Evolutionary conservation across 1,140 invertebrate genomes (phyloP), one percentile per base, ranked within the genome.

Genomic region (Hyles euphorbiae): DNA sequence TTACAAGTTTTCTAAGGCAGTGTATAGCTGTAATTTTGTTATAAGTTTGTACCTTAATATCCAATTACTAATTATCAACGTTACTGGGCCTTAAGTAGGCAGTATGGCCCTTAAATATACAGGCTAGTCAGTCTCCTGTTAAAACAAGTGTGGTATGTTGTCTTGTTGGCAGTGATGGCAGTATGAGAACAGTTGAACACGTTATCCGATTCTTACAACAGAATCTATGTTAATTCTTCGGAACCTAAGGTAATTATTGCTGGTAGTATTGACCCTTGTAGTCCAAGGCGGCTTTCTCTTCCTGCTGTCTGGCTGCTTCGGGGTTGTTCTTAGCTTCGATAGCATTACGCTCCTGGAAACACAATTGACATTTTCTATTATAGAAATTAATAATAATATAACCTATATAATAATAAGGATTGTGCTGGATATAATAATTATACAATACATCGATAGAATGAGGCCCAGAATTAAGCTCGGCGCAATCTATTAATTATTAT

Each of bases 211-310:
- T 54, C 22, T 54, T 36, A 54, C 36, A 48, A 48, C 47, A 48
- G 22, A 11, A 48, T 48, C n/a, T n/a, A 11, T 5, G 47, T 48
- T 48, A 6, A 3, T 48, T 3, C 47, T 48, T 11, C n/a, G 47
- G 11, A 9, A 46, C 22, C 22, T 22, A 22, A 4, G n/a, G 33
- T 53, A 45, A 5, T 54, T 89, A 87, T 59, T 87, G 74, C 44
- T 81, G 81, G 70, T 91, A 88, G 78, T 91, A 92, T 58, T 87
- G 86, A 40, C 91, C 91, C 74, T 91, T 90, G 76, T 91, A 91
- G 73, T 92, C 90, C 53, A 91, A 83, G 34, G 85, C 78, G 7
- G 90, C 89, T 50, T 82, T 88, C 53, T 91, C 89, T 69, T 91
- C 90, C 46, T 90, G 81, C 52, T 77, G 76, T 67, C 83, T 88